Percentiles rank a stretch among this genome's conserved stretches.
These are phyloP conservation scores for Falco rusticolus DNA, from an alignment of 2,797 vertebrate genomes.

Conservation along the genomic window DNA sequence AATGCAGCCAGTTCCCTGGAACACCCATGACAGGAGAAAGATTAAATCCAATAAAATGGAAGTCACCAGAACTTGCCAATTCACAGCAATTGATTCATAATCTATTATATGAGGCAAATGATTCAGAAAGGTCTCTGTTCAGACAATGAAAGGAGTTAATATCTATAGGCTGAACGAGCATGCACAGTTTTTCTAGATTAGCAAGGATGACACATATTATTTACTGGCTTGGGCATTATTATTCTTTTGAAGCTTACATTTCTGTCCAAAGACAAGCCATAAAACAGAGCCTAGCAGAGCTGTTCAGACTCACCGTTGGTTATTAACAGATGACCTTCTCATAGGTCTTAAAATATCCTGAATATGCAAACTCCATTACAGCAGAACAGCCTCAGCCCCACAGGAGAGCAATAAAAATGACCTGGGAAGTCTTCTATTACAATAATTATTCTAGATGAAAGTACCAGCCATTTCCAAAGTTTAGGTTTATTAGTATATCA, in stretches of 20 bases:
- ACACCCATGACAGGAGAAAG: slow-evolving; percentile 48
- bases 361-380: slow-evolving; percentile 60
- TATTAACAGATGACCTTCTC: slow-evolving; percentile 53
- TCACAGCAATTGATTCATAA: slow-evolving; percentile 40
- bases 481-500: slow-evolving; percentile 32
- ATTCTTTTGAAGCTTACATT: slow-evolving; percentile 25
- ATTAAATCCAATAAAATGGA: slow-evolving; percentile 62
- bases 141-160: neutral
- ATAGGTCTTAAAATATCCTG: slow-evolving; percentile 10
- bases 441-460: slow-evolving; percentile 46
- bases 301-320: neutral
- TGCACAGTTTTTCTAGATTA: slow-evolving; percentile 28
- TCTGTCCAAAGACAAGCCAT: slow-evolving; percentile 14
- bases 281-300: neutral
- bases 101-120: slow-evolving; percentile 39
- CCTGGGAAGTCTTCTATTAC: slow-evolving; percentile 6
- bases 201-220: slow-evolving; percentile 12
- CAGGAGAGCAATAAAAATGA: slow-evolving; percentile 51
- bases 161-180: slow-evolving; percentile 8
- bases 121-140: slow-evolving; percentile 58
- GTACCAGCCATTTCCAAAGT: slow-evolving; percentile 25
- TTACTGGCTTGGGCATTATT: slow-evolving; percentile 38
- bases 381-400: slow-evolving; percentile 37
- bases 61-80: slow-evolving; percentile 23
- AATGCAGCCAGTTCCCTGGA: neutral